A percentile compares a stretch with the other conserved stretches of the same genome.
phyloP scores from a whole-genome alignment of 2,888 invertebrate species.

The Zaprionus bogoriensis region DNA sequence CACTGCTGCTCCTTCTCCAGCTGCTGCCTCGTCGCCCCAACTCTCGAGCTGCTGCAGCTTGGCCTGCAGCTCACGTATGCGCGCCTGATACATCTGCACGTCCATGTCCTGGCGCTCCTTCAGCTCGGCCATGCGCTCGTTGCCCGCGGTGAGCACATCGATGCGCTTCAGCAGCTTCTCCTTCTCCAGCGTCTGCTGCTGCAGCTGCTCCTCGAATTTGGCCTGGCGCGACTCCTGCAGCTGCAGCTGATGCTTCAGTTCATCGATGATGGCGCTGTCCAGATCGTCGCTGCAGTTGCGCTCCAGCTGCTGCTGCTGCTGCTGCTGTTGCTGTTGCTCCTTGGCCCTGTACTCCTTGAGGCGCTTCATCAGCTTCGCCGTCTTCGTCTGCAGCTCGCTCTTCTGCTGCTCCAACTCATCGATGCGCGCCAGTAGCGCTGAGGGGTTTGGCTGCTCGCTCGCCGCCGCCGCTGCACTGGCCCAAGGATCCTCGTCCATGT shows the following conservation, averaged over 20 bases:
- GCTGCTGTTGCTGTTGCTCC: slow-evolving; percentile 32
- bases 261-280: slow-evolving; percentile 91
- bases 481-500: slow-evolving; percentile 85
- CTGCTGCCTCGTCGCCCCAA: slow-evolving; percentile 79
- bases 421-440: slow-evolving; percentile 81
- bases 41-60: slow-evolving; percentile 85
- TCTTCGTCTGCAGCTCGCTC: slow-evolving; percentile 87
- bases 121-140: slow-evolving; percentile 90
- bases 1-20: not conserved
- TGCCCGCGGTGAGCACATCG: slow-evolving; percentile 89
- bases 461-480: slow-evolving; percentile 85
- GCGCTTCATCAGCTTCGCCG: slow-evolving; percentile 91
- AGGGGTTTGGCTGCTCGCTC: slow-evolving; percentile 50
- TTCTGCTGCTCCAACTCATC: slow-evolving; percentile 86
- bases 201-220: slow-evolving; percentile 85
- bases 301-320: slow-evolving; percentile 12
- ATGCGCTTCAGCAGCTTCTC: slow-evolving; percentile 87
- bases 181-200: slow-evolving; percentile 87
- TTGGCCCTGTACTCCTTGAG: slow-evolving; percentile 90
- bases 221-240: slow-evolving; percentile 87
- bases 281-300: slow-evolving; percentile 84
- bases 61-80: slow-evolving; percentile 87
- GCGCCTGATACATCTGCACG: slow-evolving; percentile 88
- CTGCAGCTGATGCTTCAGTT: slow-evolving; percentile 88
- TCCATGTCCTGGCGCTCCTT: slow-evolving; percentile 92